Percentiles rank a stretch among this genome's conserved stretches.
Conservation (phyloP, 2,888 invertebrate genomes). For the Erebia aethiops region DNA sequence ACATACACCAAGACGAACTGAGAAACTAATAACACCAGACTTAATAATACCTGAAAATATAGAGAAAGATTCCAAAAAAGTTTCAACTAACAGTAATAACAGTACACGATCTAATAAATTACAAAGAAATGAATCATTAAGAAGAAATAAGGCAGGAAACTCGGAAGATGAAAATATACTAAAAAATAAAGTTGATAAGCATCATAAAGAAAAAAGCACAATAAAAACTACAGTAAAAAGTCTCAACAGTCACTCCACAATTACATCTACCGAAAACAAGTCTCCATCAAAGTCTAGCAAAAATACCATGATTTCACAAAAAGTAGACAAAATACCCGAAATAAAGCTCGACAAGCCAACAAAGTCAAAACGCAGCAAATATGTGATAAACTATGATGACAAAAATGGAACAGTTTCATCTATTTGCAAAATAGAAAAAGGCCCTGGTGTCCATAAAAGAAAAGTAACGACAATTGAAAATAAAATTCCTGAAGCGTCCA, state of each 20-base stretch:
- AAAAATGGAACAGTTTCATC: constrained; percentile 78
- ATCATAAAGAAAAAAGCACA: constrained; percentile 13
- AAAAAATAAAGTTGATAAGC: background rate
- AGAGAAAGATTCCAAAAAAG: constrained; percentile 24
- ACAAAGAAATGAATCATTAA: constrained; percentile 14
- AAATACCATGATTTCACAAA: constrained; percentile 25
- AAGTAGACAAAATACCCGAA: constrained; percentile 36
- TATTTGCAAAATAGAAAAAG: constrained; percentile 67
- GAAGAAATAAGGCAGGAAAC: constrained; percentile 14
- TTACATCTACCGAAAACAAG: constrained; percentile 18
- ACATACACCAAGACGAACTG: constrained; percentile 35
- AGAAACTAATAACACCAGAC: constrained; percentile 42
- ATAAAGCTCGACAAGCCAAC: constrained; percentile 45
- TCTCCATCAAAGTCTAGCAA: constrained; percentile 38
- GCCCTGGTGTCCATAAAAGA: constrained; percentile 55
- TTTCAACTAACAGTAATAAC: constrained; percentile 22
- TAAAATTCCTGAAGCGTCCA: constrained; percentile 59
- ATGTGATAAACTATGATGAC: constrained; percentile 76
- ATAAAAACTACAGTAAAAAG: constrained; percentile 38
- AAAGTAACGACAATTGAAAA: constrained; percentile 58
- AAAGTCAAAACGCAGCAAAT: constrained; percentile 63
- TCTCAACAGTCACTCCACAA: constrained; percentile 17
- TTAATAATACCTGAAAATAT: constrained; percentile 16
- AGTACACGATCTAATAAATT: constrained; percentile 13
- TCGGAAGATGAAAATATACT: constrained; percentile 5